Conservation (phyloP, 2,888 invertebrate genomes). For the Meteorus cinctellus region DNA sequence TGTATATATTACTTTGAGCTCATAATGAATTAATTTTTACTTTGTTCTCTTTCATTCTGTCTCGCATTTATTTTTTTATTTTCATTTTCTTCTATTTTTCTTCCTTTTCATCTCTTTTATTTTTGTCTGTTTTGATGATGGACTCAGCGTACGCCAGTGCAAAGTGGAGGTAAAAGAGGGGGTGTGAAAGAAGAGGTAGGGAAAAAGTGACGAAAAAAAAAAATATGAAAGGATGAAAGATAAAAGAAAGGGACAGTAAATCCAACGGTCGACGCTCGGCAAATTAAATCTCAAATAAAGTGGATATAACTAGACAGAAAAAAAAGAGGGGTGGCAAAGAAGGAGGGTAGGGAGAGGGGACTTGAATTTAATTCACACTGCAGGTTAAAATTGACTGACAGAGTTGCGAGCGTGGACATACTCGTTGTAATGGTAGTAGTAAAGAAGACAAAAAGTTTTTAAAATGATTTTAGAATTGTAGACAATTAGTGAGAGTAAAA, state of each 20-base stretch:
- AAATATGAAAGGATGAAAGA: background rate
- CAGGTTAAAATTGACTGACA: background rate
- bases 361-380: background rate
- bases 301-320: background rate
- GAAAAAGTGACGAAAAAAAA: background rate
- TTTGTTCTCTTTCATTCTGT: background rate
- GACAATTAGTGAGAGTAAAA: no score
- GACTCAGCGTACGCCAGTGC: background rate
- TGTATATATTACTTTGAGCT: slow-evolving; percentile 1
- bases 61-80: background rate
- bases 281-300: slow-evolving; percentile 16
- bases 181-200: background rate
- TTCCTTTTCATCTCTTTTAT: background rate
- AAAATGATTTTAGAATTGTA: no score
- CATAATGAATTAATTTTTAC: slow-evolving; percentile 7
- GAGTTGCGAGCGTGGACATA: background rate
- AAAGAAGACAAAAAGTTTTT: no score
- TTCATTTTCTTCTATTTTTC: background rate
- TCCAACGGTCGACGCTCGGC: background rate
- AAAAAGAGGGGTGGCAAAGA: background rate
- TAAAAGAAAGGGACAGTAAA: background rate
- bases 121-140: background rate
- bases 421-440: no score
- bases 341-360: background rate
- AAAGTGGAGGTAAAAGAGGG: background rate